A percentile compares a stretch with the other conserved stretches of the same genome.
These are phyloP conservation scores for Dermochelys coriacea DNA, from an alignment of 2,797 vertebrate species.

Conservation along the genomic window DNA sequence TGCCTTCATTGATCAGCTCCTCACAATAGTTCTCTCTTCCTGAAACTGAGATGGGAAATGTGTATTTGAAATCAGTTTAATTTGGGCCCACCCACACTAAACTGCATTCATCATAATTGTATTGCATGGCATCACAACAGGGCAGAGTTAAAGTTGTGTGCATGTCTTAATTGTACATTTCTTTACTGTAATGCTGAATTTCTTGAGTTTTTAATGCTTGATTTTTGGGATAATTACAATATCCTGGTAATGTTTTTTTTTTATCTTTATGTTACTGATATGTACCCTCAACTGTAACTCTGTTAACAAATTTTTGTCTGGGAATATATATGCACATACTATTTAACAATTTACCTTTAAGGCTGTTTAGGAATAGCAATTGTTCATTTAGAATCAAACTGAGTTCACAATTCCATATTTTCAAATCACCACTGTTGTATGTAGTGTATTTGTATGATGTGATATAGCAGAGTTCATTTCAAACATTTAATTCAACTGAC, in stretches of 20 bases:
- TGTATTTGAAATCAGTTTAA: too few relatives aligned
- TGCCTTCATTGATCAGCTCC: too few relatives aligned
- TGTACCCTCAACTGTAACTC: too few relatives aligned
- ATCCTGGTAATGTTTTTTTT: neutral
- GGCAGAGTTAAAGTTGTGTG: too few relatives aligned
- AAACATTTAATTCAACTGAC: neutral
- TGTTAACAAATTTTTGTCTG: neutral
- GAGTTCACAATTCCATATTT: neutral
- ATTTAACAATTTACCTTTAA: neutral
- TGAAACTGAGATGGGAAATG: neutral
- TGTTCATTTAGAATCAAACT: neutral
- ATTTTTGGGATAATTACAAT: neutral
- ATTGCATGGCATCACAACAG: too few relatives aligned
- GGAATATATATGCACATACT: neutral
- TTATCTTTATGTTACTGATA: neutral
- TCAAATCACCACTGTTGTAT: neutral
- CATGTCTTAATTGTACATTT: neutral
- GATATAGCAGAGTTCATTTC: conserved; percentile 12
- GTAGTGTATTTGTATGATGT: neutral
- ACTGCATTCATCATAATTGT: too few relatives aligned
- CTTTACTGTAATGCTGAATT: neutral
- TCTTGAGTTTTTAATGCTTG: neutral
- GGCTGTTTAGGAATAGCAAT: neutral
- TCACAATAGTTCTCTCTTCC: neutral
- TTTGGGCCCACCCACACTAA: too few relatives aligned